Conservation (phyloP, 2,888 invertebrate genomes). For the Conchocele bisecta region DNA sequence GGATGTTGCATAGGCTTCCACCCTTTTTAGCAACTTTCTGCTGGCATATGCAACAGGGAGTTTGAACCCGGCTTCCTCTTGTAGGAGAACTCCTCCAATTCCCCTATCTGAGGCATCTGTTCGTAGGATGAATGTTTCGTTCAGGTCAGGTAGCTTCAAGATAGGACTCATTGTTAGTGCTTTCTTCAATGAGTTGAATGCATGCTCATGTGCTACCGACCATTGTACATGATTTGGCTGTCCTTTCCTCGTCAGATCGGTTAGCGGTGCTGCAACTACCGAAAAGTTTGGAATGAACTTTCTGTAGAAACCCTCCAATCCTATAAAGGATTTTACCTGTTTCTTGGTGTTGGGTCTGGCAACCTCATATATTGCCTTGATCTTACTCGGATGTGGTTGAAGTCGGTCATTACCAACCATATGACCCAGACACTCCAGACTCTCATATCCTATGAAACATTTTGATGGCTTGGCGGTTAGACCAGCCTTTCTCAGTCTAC, state of each 20-base stretch:
- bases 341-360: constrained; percentile 38
- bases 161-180: constrained; percentile 43
- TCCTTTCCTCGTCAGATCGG: constrained; percentile 59
- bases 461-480: constrained; percentile 24
- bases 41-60: constrained; percentile 68
- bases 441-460: too few relatives aligned
- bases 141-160: constrained; percentile 56
- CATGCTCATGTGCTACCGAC: constrained; percentile 31
- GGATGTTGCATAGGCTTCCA: constrained; percentile 60
- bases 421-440: too few relatives aligned
- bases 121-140: constrained; percentile 49
- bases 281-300: constrained; percentile 53
- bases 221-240: constrained; percentile 51
- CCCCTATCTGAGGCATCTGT: constrained; percentile 66
- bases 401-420: constrained; percentile 21
- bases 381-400: constrained; percentile 20
- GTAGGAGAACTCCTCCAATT: constrained; percentile 64
- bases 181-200: constrained; percentile 44
- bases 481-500: background rate
- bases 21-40: constrained; percentile 48
- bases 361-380: constrained; percentile 23
- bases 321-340: constrained; percentile 46
- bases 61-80: constrained; percentile 27
- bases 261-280: constrained; percentile 41
- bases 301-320: constrained; percentile 44